Evolutionary conservation across 1,140 invertebrate genomes (phyloP).

Genomic region (Homalodisca vitripennis): DNA sequence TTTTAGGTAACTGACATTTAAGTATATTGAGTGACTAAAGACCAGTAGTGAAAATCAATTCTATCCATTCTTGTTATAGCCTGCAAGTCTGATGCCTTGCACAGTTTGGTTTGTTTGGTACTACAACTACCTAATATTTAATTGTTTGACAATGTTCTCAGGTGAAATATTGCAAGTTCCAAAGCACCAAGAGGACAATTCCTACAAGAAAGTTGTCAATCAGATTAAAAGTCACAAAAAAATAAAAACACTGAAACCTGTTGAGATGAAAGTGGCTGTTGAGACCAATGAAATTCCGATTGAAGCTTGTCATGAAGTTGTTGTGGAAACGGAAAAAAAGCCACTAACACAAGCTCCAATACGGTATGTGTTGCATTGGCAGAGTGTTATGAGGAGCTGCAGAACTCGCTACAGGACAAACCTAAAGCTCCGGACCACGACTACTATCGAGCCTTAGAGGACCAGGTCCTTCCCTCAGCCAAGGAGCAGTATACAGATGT

Average conservation of each 20-base stretch:
- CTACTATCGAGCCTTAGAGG: not conserved
- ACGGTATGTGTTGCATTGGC: not conserved
- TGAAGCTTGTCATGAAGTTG: not conserved
- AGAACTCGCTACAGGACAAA: not conserved
- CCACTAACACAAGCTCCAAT: not conserved
- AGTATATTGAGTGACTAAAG: too few relatives aligned
- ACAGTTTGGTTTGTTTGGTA: too few relatives aligned
- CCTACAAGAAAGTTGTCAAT: not conserved
- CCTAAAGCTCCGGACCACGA: not conserved
- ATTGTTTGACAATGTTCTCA: too few relatives aligned
- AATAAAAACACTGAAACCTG: constrained; percentile 6
- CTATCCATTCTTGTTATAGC: too few relatives aligned
- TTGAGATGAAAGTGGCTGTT: not conserved
- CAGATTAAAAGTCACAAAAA: not conserved
- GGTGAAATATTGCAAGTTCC: constrained; percentile 12
- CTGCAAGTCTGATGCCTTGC: too few relatives aligned
- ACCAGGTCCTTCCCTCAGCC: too few relatives aligned
- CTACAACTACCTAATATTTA: too few relatives aligned
- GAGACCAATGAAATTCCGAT: constrained; percentile 17
- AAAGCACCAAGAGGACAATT: constrained; percentile 2
- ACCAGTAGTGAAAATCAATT: too few relatives aligned
- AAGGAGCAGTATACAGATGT: constrained; percentile 1
- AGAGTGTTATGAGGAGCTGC: constrained; percentile 13
- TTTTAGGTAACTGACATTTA: too few relatives aligned
- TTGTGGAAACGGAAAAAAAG: not conserved